Evolutionary conservation across 1,140 invertebrate genomes (phyloP).

Genomic region (Uloborus diversus): DNA sequence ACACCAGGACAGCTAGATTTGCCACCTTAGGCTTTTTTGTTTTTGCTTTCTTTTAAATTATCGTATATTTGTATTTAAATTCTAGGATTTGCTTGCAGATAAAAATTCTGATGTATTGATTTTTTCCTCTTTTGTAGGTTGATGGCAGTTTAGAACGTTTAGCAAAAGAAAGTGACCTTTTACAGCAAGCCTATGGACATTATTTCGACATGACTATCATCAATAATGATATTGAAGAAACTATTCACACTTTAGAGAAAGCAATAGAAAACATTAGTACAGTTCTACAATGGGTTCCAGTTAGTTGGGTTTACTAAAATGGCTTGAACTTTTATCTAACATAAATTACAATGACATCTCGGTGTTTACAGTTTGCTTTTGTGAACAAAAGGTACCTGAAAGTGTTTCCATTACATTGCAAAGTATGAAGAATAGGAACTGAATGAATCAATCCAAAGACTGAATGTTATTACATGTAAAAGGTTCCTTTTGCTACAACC

Average conservation of each 20-base stretch:
- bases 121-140: constrained; percentile 72
- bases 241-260: constrained; percentile 88
- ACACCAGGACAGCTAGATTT: too few species aligned
- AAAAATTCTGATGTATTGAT: too few species aligned
- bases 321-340: not conserved
- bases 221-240: constrained; percentile 99
- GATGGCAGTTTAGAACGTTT: constrained; percentile 95
- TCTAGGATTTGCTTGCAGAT: too few species aligned
- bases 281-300: constrained; percentile 89
- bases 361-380: too few species aligned
- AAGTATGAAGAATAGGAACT: too few species aligned
- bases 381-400: not conserved
- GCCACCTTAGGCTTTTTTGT: too few species aligned
- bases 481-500: constrained; percentile 30
- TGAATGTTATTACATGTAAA: constrained; percentile 21
- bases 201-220: constrained; percentile 98
- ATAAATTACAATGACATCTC: too few species aligned
- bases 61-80: too few species aligned
- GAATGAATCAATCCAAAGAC: too few species aligned
- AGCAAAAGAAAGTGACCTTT: constrained; percentile 94
- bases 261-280: constrained; percentile 90
- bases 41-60: too few species aligned
- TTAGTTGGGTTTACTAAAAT: constrained; percentile 87
- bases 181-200: constrained; percentile 96
- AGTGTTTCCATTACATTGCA: not conserved